Percentiles rank a stretch among this genome's conserved stretches.
phyloP scores from a whole-genome alignment of 2,797 vertebrate species.

The Sebastes vulpes region DNA sequence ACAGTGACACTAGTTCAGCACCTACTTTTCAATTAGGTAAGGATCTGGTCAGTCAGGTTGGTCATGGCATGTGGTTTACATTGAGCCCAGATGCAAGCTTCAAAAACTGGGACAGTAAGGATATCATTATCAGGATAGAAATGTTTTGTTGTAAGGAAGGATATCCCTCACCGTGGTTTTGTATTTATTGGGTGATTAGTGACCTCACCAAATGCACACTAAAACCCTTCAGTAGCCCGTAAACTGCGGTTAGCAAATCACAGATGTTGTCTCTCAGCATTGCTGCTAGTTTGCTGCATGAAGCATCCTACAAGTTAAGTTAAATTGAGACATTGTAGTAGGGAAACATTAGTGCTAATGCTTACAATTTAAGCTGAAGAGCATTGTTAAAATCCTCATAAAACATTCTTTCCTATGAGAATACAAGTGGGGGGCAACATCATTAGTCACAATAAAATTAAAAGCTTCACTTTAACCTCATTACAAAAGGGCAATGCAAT shows the following conservation, averaged over 20 bases:
- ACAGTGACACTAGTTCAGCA: neutral
- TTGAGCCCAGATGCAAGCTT: neutral
- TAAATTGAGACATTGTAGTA: neutral
- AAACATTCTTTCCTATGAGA: neutral
- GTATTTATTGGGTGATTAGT: neutral
- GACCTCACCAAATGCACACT: neutral
- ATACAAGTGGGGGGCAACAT: neutral
- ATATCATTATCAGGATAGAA: neutral
- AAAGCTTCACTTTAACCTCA: neutral
- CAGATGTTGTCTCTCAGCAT: neutral
- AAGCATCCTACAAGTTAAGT: neutral
- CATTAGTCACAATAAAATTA: neutral
- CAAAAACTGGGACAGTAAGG: neutral
- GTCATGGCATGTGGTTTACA: slow-evolving; percentile 4
- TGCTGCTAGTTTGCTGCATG: neutral
- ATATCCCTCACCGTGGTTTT: neutral
- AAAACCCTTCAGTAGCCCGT: neutral
- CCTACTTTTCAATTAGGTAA: neutral
- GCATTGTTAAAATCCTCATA: neutral
- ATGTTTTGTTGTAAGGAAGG: neutral
- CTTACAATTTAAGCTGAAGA: neutral
- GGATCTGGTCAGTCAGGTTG: neutral
- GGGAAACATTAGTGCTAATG: neutral
- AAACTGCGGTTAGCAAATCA: neutral
- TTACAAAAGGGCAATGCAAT: neutral